These are phyloP conservation scores for Cephalophus harveyi DNA, from an alignment of 2,113 vertebrate genomes.

Conservation along the genomic window DNA sequence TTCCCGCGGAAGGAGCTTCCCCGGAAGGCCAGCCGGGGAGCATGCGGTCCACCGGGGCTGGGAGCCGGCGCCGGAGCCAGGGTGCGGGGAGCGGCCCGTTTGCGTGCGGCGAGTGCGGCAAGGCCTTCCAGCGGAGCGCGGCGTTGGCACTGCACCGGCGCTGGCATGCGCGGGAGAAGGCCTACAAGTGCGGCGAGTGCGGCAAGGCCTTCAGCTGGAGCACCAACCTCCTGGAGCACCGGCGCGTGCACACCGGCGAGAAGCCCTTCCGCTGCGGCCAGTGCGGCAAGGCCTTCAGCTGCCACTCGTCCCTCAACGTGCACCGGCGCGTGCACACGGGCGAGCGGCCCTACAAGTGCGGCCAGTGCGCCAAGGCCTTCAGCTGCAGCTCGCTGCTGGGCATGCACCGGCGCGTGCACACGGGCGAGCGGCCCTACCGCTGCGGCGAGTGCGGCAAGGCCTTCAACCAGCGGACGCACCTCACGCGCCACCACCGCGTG, in stretches of 20 bases:
- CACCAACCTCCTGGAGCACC: conserved; percentile 48
- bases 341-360: conserved; percentile 51
- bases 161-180: conserved; percentile 59
- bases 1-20: neutral
- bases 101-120: conserved; percentile 85
- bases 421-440: conserved; percentile 42
- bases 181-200: conserved; percentile 78
- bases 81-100: conserved; percentile 64
- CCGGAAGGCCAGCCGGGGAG: rapidly evolving
- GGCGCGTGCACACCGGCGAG: conserved; percentile 28
- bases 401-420: conserved; percentile 55
- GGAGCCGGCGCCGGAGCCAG: rapidly evolving
- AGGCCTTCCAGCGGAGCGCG: conserved; percentile 83
- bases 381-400: conserved; percentile 63
- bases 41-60: rapidly evolving
- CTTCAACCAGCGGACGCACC: conserved; percentile 59
- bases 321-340: conserved; percentile 49
- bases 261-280: conserved; percentile 64
- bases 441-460: conserved; percentile 45
- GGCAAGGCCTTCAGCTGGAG: conserved; percentile 70
- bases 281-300: conserved; percentile 72
- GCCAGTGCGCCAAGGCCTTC: conserved; percentile 59
- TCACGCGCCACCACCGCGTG: conserved; percentile 45
- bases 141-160: conserved; percentile 48
- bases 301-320: conserved; percentile 43